Conservation (phyloP, 2,797 vertebrate species). For the Gymnopithys bicolor region DNA sequence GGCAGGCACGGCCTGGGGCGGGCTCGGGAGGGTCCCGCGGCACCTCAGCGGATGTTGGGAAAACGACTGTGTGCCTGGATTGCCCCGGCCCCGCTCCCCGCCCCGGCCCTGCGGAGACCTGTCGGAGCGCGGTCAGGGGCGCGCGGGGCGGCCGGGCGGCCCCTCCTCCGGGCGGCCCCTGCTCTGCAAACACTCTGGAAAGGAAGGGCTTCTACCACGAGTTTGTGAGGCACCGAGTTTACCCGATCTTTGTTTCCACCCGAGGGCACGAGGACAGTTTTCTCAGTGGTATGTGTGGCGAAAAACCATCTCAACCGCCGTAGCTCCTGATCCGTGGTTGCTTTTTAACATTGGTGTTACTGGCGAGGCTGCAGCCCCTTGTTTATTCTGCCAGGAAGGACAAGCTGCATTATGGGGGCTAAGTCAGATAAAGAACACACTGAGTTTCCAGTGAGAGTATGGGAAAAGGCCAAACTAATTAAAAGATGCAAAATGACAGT, state of each 20-base stretch:
- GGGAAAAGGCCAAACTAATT: background rate
- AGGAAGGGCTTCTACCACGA: background rate
- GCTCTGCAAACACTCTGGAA: rapidly evolving
- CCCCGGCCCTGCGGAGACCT: background rate
- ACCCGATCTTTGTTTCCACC: rapidly evolving
- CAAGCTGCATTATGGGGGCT: background rate
- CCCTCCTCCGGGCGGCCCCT: background rate
- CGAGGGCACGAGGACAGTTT: background rate
- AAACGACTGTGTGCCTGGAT: too few relatives aligned
- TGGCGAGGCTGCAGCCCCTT: rapidly evolving
- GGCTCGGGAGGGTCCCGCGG: background rate
- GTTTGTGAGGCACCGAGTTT: rapidly evolving
- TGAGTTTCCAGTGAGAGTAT: background rate
- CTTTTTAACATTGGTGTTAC: background rate
- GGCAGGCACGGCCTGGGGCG: background rate
- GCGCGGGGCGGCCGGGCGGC: background rate
- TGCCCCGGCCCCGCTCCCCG: too few relatives aligned
- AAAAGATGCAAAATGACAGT: background rate
- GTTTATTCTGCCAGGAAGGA: rapidly evolving
- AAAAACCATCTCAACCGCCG: background rate
- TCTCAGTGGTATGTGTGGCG: background rate
- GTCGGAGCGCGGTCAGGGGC: too few relatives aligned
- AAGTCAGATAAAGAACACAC: background rate
- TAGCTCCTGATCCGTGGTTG: background rate
- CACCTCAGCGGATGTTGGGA: too few relatives aligned